Conservation (phyloP, 2,113 vertebrate genomes). For the Etheostoma spectabile region DNA sequence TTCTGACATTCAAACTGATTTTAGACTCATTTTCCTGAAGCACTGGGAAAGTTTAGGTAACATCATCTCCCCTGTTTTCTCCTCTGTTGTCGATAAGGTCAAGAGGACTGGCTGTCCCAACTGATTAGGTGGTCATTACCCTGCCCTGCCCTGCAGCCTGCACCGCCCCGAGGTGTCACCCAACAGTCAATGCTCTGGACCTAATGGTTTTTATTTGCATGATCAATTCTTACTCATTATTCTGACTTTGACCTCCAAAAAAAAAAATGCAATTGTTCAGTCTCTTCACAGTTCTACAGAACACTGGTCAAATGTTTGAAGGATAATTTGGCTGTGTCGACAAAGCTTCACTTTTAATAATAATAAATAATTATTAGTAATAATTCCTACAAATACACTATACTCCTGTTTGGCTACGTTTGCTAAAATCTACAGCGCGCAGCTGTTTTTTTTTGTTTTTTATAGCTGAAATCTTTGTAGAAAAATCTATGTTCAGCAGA, state of each 20-base stretch:
- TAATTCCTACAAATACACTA: neutral
- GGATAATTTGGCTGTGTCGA: neutral
- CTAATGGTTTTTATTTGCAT: conserved; percentile 35
- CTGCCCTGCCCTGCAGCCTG: conserved; percentile 12
- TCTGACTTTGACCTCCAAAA: conserved; percentile 42
- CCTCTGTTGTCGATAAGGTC: conserved; percentile 32
- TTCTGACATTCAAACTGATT: conserved; percentile 35
- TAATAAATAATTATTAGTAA: too few species aligned
- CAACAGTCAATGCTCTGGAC: conserved; percentile 26
- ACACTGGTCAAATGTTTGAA: neutral
- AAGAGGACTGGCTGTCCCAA: conserved; percentile 23
- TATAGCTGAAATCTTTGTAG: neutral
- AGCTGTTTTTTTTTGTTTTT: too few species aligned
- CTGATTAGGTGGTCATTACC: conserved; percentile 32
- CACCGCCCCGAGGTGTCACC: conserved; percentile 24
- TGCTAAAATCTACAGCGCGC: neutral
- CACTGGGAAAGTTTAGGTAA: conserved; percentile 20
- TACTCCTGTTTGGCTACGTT: neutral
- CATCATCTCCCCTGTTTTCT: conserved; percentile 19
- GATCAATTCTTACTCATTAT: conserved; percentile 56
- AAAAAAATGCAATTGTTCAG: neutral
- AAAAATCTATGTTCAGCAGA: neutral
- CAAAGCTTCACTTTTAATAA: neutral
- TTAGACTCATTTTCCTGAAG: neutral
- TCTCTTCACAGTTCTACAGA: neutral